Conservation (phyloP, 2,888 invertebrate species). For the Synanthedon tipuliformis region DNA sequence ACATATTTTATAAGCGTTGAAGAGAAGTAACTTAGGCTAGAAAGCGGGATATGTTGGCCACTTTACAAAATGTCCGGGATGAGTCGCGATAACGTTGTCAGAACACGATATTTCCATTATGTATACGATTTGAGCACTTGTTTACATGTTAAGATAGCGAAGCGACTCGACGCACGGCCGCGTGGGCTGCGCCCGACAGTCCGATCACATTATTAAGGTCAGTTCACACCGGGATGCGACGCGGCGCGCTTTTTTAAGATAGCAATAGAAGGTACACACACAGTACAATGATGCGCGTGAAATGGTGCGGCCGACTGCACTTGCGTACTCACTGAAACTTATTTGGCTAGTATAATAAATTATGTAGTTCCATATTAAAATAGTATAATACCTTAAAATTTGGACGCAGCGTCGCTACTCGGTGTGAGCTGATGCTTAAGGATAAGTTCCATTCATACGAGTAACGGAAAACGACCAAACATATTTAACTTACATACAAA, state of each 20-base stretch:
- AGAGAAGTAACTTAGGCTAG: conserved; percentile 27
- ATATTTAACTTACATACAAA: no score
- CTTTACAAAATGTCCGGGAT: conserved; percentile 68
- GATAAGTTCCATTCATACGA: no score
- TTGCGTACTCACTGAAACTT: no score
- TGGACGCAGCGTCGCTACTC: no score
- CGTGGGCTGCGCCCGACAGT: conserved; percentile 37
- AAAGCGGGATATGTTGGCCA: conserved; percentile 53
- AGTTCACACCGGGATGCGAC: background rate
- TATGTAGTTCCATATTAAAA: no score
- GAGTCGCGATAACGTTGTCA: conserved; percentile 68
- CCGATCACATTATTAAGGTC: conserved; percentile 27
- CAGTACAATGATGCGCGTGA: no score
- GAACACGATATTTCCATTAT: conserved; percentile 71
- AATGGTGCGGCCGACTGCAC: no score
- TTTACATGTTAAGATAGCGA: conserved; percentile 65
- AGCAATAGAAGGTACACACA: no score
- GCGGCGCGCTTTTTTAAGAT: background rate
- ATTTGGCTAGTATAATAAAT: no score
- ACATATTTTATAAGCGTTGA: conserved; percentile 38
- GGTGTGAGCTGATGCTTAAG: no score
- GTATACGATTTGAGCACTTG: conserved; percentile 69
- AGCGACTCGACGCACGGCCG: conserved; percentile 13
- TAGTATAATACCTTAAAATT: no score
- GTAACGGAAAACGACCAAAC: no score